Evolutionary conservation across 2,888 invertebrate genomes (phyloP).

Genomic region (Cheilosia vernalis): DNA sequence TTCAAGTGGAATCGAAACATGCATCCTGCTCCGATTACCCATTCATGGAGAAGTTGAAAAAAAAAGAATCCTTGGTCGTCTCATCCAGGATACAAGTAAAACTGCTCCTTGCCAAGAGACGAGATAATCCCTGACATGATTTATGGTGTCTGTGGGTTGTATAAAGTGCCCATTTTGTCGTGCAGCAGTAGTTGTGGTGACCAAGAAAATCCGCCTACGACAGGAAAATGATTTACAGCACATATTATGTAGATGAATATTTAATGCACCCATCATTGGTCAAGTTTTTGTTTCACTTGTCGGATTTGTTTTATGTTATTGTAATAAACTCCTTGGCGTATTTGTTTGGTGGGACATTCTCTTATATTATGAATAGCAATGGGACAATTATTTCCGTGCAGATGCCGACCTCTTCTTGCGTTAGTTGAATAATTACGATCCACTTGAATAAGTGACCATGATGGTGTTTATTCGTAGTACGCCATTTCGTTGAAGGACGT

Average conservation of each 20-base stretch:
- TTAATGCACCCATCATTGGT: slow-evolving; percentile 27
- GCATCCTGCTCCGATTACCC: neutral
- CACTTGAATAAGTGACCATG: slow-evolving; percentile 27
- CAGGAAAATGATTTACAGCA: slow-evolving; percentile 24
- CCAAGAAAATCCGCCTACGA: neutral
- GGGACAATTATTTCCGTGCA: neutral
- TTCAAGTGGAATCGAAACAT: neutral
- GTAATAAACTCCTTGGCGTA: neutral
- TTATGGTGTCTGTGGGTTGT: neutral
- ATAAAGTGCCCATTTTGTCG: slow-evolving; percentile 6
- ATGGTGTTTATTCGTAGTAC: neutral
- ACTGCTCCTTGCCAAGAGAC: neutral
- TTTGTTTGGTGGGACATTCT: no score
- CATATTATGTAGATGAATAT: slow-evolving; percentile 6
- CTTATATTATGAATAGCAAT: neutral
- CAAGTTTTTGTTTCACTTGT: neutral
- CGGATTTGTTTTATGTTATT: neutral
- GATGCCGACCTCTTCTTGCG: neutral
- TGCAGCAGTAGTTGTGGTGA: neutral
- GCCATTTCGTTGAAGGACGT: slow-evolving; percentile 8
- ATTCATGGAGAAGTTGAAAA: slow-evolving; percentile 17
- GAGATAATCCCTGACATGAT: slow-evolving; percentile 28
- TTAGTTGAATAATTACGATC: slow-evolving; percentile 23
- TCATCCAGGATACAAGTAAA: slow-evolving; percentile 12
- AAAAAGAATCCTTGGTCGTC: slow-evolving; percentile 12